phyloP scores from a whole-genome alignment of 2,113 vertebrate genomes.

The Spheniscus mendiculus region DNA sequence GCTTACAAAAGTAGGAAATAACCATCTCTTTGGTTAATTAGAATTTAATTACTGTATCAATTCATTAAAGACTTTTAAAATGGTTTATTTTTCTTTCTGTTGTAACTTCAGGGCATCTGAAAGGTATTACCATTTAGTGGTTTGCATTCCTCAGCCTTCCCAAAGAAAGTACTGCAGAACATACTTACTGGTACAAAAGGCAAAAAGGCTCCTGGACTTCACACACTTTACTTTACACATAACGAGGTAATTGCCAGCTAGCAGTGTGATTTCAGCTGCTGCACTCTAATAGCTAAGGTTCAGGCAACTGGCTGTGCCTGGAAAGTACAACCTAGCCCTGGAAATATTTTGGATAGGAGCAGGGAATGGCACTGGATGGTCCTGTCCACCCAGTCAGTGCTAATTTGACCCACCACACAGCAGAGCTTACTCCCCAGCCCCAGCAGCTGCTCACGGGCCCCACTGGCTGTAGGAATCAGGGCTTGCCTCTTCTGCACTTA shows the following conservation, averaged over 20 bases:
- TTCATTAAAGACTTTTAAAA: background rate
- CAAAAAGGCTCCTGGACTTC: background rate
- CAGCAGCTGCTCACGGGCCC: accelerated
- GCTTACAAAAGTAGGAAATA: background rate
- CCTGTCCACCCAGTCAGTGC: background rate
- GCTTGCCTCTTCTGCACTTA: background rate
- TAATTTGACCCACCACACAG: background rate
- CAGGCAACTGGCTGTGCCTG: background rate
- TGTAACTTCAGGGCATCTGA: background rate
- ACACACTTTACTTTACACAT: background rate
- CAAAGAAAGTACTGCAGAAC: background rate
- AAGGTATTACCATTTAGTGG: background rate
- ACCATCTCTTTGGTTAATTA: background rate
- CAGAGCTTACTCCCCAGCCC: accelerated
- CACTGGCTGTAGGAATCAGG: background rate
- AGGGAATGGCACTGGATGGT: background rate
- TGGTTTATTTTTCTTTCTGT: background rate
- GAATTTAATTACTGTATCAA: background rate
- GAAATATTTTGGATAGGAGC: background rate
- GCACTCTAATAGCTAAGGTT: background rate
- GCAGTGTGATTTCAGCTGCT: background rate
- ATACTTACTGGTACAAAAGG: background rate
- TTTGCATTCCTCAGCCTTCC: background rate
- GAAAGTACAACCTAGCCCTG: background rate
- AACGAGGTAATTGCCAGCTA: background rate